Evolutionary conservation across 2,797 vertebrate species (phyloP).

Genomic region (Helarctos malayanus): DNA sequence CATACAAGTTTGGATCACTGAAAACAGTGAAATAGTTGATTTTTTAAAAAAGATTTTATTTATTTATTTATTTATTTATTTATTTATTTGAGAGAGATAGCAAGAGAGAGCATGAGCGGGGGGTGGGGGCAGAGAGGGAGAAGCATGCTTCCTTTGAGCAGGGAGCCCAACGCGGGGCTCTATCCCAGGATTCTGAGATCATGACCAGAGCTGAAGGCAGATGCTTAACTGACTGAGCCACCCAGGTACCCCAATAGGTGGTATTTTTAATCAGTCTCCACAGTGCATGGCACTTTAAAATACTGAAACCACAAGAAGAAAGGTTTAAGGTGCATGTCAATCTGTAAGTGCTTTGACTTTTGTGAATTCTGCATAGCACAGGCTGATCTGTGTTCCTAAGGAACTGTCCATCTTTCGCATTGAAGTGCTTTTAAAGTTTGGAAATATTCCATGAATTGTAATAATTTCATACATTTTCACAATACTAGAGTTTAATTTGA

Average conservation of each 20-base stretch:
- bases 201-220: background rate
- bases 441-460: conserved; percentile 74
- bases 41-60: conserved; percentile 57
- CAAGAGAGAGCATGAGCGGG: background rate
- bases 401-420: conserved; percentile 60
- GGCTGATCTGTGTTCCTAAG: conserved; percentile 56
- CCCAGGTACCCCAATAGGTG: background rate
- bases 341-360: conserved; percentile 70
- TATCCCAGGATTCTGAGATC: background rate
- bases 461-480: conserved; percentile 75
- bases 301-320: conserved; percentile 71
- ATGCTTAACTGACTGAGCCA: background rate
- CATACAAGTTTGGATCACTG: conserved; percentile 67
- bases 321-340: conserved; percentile 77
- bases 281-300: conserved; percentile 81
- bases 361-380: background rate
- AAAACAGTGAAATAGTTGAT: conserved; percentile 67
- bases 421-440: conserved; percentile 80
- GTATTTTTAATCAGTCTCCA: conserved; percentile 81
- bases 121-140: background rate
- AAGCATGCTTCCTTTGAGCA: background rate
- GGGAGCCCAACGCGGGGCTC: background rate
- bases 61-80: background rate
- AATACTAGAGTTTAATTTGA: conserved; percentile 67
- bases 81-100: background rate